Percentiles rank a stretch among this genome's conserved stretches.
phyloP scores from a whole-genome alignment of 2,797 vertebrate species.

The Miichthys miiuy region DNA sequence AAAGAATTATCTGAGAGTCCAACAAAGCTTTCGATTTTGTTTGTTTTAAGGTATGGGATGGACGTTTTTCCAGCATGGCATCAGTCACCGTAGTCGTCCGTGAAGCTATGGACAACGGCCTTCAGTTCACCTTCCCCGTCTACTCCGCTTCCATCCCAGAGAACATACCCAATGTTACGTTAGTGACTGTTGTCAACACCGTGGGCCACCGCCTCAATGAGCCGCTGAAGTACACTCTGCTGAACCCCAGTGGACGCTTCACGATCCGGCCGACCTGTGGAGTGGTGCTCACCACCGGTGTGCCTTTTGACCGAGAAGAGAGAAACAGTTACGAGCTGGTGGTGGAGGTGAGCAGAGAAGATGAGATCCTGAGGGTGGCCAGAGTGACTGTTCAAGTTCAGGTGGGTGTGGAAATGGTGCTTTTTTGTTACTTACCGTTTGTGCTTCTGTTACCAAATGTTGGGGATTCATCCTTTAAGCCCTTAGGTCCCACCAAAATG shows the following conservation, averaged over 20 bases:
- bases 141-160: constrained; percentile 90
- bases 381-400: constrained; percentile 91
- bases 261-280: constrained; percentile 92
- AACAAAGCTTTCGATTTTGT: constrained; percentile 1
- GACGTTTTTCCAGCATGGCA: constrained; percentile 89
- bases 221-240: constrained; percentile 91
- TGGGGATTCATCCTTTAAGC: not conserved
- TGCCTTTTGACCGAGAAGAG: constrained; percentile 94
- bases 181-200: constrained; percentile 89
- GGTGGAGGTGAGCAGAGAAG: constrained; percentile 91
- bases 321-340: constrained; percentile 91
- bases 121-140: constrained; percentile 89
- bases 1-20: not conserved
- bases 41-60: constrained; percentile 83
- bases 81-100: constrained; percentile 91
- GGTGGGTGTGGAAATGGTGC: constrained; percentile 68
- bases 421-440: not conserved
- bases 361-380: constrained; percentile 87
- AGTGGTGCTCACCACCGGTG: constrained; percentile 92
- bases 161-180: constrained; percentile 88
- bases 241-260: constrained; percentile 93
- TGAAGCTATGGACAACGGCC: constrained; percentile 90
- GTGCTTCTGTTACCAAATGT: not conserved
- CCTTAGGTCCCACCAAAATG: not conserved
- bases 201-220: constrained; percentile 93